Base-by-base conservation (phyloP, 1,140 invertebrate species). In the Eufriesea mexicana region DNA sequence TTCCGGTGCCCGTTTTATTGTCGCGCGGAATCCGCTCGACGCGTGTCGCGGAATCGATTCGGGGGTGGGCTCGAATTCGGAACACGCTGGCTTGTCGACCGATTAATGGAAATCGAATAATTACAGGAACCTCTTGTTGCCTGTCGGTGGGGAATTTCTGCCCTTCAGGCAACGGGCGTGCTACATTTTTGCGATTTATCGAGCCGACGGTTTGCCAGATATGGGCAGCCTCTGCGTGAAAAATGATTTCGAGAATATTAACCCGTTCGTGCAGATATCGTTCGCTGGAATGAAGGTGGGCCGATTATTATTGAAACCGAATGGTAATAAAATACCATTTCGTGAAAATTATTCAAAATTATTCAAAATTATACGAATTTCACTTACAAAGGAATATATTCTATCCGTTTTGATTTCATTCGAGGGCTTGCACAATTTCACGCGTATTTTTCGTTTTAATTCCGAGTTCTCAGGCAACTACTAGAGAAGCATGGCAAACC, bases 121-220 rank as follows among this genome's bases (percentile, higher is more conserved):
- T 89, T 79, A 67, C 87, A 97, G 97, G 76, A 97, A 97, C 91
- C 93, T 97, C 55, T 92, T 97, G 49, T 93, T 97, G 62, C 96
- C 96, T 1, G 95, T 96, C 42, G 96, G 95, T 6, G 95, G 95
- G 62, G 95, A 95, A n/a, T 94, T 95, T 23, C 93, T 95, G 67
- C 93, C 49, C 94, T 96, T 92, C 84, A 89, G 96, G 84, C 96
- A 96, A 91, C 93, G 95, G 85, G 96, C 96, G 8, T 94, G 94
- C 76, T 97, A 96, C 89, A 94, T 95, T 81, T 95, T 97, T 47
- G 94, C 95, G 78, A 92, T 97, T 74, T 96, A 96, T 92, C 93
- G 95, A 81, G 96, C 96, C 4, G 96, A 96, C 88, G 96, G 96
- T 78, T 93, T 97, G 35, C 95, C 55, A 94, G 94, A 86, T 92